A percentile compares a stretch with the other conserved stretches of the same genome.
Evolutionary conservation across 2,888 invertebrate genomes (phyloP).

Genomic region (Drosophila robusta): DNA sequence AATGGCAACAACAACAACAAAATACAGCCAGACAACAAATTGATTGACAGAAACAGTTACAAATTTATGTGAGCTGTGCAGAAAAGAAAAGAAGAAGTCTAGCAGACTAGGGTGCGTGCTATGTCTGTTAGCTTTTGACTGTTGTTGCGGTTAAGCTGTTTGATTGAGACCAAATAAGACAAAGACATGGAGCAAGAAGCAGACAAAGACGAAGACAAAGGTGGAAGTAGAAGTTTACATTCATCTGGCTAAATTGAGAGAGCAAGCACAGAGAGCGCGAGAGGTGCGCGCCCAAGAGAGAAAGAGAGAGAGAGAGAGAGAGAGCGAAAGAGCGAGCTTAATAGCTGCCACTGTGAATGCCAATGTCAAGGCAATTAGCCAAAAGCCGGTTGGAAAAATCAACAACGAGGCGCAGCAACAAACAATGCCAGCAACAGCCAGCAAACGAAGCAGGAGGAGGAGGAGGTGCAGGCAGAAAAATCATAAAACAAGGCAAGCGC

Average conservation of each 20-base stretch:
- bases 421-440: slow-evolving; percentile 44
- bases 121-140: slow-evolving; percentile 54
- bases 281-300: not conserved
- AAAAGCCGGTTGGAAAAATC: slow-evolving; percentile 80
- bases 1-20: slow-evolving; percentile 22
- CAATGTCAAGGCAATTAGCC: slow-evolving; percentile 81
- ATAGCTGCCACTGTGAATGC: slow-evolving; percentile 58
- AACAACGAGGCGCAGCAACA: slow-evolving; percentile 48
- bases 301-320: slow-evolving; percentile 29
- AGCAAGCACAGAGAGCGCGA: not conserved
- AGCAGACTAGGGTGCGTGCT: slow-evolving; percentile 34
- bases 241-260: slow-evolving; percentile 39
- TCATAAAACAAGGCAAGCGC: slow-evolving; percentile 51
- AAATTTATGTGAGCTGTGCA: not conserved
- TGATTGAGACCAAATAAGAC: slow-evolving; percentile 48
- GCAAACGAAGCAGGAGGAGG: slow-evolving; percentile 32
- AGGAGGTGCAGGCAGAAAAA: slow-evolving; percentile 37
- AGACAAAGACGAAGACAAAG: not conserved
- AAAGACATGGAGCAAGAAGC: slow-evolving; percentile 16
- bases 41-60: slow-evolving; percentile 41
- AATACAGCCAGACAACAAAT: slow-evolving; percentile 28
- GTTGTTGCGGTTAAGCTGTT: slow-evolving; percentile 6
- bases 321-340: not conserved
- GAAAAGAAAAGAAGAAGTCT: not conserved
- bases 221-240: slow-evolving; percentile 30